These are phyloP conservation scores for Pelosia muscerda DNA, from an alignment of 2,888 invertebrate genomes.

Conservation along the genomic window DNA sequence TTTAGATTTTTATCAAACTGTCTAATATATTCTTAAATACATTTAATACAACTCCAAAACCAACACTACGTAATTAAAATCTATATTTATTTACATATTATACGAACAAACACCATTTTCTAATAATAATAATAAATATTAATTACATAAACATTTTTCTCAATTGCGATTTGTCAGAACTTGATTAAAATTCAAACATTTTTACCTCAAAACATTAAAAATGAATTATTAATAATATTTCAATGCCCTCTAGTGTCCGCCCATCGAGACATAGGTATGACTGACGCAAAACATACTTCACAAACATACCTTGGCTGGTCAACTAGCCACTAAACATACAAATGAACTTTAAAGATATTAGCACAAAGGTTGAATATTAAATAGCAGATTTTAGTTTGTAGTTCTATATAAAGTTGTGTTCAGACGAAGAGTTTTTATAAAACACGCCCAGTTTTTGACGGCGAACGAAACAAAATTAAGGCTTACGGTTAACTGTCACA, in stretches of 20 bases:
- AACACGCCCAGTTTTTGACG: constrained; percentile 64
- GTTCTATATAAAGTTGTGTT: constrained; percentile 41
- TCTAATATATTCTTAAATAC: constrained; percentile 5
- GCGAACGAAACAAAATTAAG: constrained; percentile 66
- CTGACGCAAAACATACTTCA: constrained; percentile 61
- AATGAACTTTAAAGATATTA: not conserved
- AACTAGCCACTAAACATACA: not conserved
- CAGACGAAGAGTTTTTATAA: constrained; percentile 56
- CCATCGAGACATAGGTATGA: constrained; percentile 68
- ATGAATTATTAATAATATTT: constrained; percentile 55
- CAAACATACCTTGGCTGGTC: constrained; percentile 38
- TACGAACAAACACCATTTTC: constrained; percentile 35
- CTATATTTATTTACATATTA: constrained; percentile 38
- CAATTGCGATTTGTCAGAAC: constrained; percentile 41
- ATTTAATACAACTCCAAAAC: constrained; percentile 14
- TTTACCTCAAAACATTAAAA: constrained; percentile 52
- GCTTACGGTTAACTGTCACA: constrained; percentile 74
- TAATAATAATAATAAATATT: constrained; percentile 20
- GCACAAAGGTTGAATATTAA: fast-evolving
- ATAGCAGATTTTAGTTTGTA: not conserved
- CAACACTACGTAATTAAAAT: constrained; percentile 23
- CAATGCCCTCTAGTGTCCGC: constrained; percentile 64
- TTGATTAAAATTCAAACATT: constrained; percentile 51
- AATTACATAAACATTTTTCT: constrained; percentile 39
- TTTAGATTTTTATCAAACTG: not conserved